Base-by-base conservation (phyloP, 2,797 vertebrate genomes). In the Microcaecilia unicolor region DNA sequence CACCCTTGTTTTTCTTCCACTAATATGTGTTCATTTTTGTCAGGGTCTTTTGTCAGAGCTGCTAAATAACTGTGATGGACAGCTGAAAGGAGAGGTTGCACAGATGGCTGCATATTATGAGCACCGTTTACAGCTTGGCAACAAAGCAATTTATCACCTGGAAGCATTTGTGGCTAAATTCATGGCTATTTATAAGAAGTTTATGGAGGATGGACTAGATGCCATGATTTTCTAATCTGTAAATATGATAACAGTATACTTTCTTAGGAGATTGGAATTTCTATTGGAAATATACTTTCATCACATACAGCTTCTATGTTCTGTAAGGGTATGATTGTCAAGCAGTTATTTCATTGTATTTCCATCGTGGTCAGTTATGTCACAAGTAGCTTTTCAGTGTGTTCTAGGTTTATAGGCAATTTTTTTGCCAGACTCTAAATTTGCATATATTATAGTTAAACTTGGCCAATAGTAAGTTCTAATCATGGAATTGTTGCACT, bases 171-270 rank as follows among this genome's bases (percentile, higher is more conserved):
- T 87, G 6, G 96, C 93, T 51, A 97, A 91, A 62, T 98, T 99
- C 58, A 99, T 99, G 96, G 89, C 95, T 35, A 69, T 95, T 41
- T 98, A 98, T 70, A 98, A 98, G 81, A 95, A 92, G 64, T 99
- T 98, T 48, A 97, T 99, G 96, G 96, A 99, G 48, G 95, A 98
- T 9, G 95, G 95, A 6, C 73, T 98, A 31, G 92, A 98, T 55
- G 91, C 83, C 40, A 90, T 97, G 81, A 81, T 93, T 76, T 97
- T 98, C 48, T 98, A 71, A 88, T 12, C 10, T 15, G 15, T 15
- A 6, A n/a, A n/a, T n/a, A n/a, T 20, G 6, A 25, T 18, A 16
- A 4, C 30, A 4, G 7, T 30, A 29, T 16, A 4, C 27, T 34
- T n/a, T 4, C 1, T 46, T 16, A 14, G 9, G 17, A 18, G 45